Percentiles rank a stretch among this genome's conserved stretches.
Evolutionary conservation across 2,888 invertebrate species (phyloP).

Genomic region (Zele albiditarsus): DNA sequence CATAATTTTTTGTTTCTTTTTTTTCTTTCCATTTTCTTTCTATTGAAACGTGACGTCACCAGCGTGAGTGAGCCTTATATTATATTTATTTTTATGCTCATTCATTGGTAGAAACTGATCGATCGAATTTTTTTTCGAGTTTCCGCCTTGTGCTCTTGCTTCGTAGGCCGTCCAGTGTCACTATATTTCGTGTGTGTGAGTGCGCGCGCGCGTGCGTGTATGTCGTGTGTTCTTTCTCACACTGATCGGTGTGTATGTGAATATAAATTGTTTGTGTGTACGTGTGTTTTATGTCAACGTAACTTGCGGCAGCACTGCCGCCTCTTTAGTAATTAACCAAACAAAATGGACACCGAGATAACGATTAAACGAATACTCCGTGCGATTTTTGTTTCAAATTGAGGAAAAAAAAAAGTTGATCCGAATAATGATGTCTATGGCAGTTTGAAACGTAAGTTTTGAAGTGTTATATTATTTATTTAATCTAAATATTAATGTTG

Average conservation of each 20-base stretch:
- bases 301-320: slow-evolving; percentile 72
- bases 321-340: slow-evolving; percentile 72
- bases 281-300: slow-evolving; percentile 62
- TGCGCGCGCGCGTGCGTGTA: no score
- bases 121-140: slow-evolving; percentile 39
- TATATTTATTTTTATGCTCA: slow-evolving; percentile 5
- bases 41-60: not conserved
- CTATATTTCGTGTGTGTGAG: not conserved
- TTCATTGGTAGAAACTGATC: slow-evolving; percentile 40
- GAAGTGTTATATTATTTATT: not conserved
- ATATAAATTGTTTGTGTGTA: slow-evolving; percentile 40
- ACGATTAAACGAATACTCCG: slow-evolving; percentile 68
- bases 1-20: not conserved
- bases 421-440: slow-evolving; percentile 59
- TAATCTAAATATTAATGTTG: not conserved
- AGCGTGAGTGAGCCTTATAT: not conserved
- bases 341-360: slow-evolving; percentile 73
- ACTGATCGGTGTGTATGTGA: not conserved
- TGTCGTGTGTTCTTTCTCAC: not conserved
- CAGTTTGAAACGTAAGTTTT: slow-evolving; percentile 60
- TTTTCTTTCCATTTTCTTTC: not conserved
- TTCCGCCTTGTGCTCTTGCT: slow-evolving; percentile 47
- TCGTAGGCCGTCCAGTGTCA: slow-evolving; percentile 46
- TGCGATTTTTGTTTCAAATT: slow-evolving; percentile 62
- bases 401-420: slow-evolving; percentile 42